Conservation (phyloP, 2,113 vertebrate species). For the Dromiciops gliroides region DNA sequence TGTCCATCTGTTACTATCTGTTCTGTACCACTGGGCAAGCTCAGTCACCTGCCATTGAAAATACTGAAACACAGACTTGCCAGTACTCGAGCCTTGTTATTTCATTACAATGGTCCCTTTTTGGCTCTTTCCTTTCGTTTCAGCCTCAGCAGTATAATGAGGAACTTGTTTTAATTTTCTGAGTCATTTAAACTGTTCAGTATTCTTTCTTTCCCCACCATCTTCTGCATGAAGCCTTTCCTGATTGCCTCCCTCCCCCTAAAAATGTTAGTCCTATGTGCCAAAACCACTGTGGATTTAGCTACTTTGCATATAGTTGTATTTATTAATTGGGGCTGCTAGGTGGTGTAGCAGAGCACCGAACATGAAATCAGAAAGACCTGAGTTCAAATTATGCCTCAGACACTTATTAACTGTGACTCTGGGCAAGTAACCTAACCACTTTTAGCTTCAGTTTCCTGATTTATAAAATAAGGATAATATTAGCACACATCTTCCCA, state of each 20-base stretch:
- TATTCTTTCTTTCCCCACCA: neutral
- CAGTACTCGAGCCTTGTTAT: fast-evolving
- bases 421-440: neutral
- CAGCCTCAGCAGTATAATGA: fast-evolving
- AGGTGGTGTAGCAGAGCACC: neutral
- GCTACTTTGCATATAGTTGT: neutral
- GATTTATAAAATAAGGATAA: neutral
- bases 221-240: neutral
- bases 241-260: neutral
- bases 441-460: neutral
- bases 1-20: constrained; percentile 43
- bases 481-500: neutral
- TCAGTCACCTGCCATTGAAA: constrained; percentile 15
- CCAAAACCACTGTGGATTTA: neutral
- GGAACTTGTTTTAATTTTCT: neutral
- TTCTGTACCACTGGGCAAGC: constrained; percentile 31
- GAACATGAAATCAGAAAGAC: neutral
- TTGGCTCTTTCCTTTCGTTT: neutral
- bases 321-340: neutral
- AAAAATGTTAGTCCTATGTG: neutral
- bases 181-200: neutral
- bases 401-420: neutral
- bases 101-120: neutral
- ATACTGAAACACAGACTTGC: neutral
- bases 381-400: neutral